Conservation (phyloP, 2,113 vertebrate genomes). For the Sturnira hondurensis region DNA sequence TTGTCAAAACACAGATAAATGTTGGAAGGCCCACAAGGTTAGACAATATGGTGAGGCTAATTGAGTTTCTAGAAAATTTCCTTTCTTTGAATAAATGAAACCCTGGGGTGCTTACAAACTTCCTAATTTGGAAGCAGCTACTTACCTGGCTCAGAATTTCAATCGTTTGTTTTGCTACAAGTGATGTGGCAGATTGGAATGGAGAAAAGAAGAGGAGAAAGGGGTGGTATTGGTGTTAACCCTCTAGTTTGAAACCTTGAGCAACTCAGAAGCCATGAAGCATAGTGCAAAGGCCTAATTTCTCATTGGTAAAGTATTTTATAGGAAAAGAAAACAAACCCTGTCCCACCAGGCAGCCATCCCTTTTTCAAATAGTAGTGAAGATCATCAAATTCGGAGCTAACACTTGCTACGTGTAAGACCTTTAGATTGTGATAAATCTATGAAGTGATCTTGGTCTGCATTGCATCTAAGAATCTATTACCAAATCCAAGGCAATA, state of each 20-base stretch:
- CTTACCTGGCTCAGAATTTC: neutral
- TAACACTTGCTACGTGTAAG: neutral
- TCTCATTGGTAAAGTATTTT: neutral
- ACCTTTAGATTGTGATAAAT: neutral
- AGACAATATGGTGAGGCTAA: neutral
- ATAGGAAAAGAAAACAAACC: neutral
- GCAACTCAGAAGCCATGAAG: neutral
- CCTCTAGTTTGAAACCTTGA: neutral
- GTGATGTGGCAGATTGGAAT: neutral
- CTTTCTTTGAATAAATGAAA: conserved; percentile 38
- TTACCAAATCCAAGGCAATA: too few species aligned
- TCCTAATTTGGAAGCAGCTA: conserved; percentile 25
- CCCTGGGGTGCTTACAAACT: neutral
- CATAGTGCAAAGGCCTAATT: neutral
- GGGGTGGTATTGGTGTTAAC: too few species aligned
- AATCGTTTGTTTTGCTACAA: neutral
- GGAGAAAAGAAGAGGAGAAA: neutral
- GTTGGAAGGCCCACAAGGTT: neutral
- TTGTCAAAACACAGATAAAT: neutral
- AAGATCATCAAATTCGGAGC: neutral
- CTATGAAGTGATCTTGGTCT: neutral
- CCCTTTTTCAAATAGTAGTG: neutral
- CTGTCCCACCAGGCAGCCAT: neutral
- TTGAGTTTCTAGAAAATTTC: conserved; percentile 1
- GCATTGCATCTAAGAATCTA: neutral